A percentile compares a stretch with the other conserved stretches of the same genome.
Evolutionary conservation across 2,888 invertebrate genomes (phyloP).

Genomic region (Tromatobia lineatoria): DNA sequence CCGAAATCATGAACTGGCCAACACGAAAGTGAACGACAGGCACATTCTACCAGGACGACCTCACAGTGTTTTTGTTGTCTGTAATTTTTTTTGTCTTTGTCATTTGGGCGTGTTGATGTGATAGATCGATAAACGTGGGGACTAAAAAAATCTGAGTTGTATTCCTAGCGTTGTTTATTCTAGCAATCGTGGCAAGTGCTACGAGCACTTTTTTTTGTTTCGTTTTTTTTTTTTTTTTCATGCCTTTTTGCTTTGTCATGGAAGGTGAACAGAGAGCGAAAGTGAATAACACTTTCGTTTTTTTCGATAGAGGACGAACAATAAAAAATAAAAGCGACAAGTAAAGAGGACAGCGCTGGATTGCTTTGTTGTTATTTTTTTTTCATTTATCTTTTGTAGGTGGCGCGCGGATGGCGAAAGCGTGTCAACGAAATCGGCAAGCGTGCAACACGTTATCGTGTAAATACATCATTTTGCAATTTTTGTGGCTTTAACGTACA

Average conservation of each 20-base stretch:
- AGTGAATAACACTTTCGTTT: constrained; percentile 79
- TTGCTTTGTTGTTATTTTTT: constrained; percentile 32
- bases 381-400: constrained; percentile 27
- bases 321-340: constrained; percentile 55
- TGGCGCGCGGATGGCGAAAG: constrained; percentile 49
- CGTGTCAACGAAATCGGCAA: constrained; percentile 58
- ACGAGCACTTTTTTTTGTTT: constrained; percentile 32
- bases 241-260: constrained; percentile 52
- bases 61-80: constrained; percentile 49
- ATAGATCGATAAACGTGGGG: constrained; percentile 64
- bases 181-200: constrained; percentile 36
- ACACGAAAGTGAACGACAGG: constrained; percentile 18
- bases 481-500: constrained; percentile 35
- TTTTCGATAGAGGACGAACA: constrained; percentile 59
- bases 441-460: constrained; percentile 51
- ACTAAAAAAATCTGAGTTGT: constrained; percentile 60
- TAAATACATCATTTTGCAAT: constrained; percentile 67
- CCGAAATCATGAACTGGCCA: constrained; percentile 6
- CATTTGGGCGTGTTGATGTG: constrained; percentile 62
- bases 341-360: constrained; percentile 61
- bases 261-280: constrained; percentile 78
- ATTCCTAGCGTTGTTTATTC: constrained; percentile 62
- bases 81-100: constrained; percentile 54
- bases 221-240: constrained; percentile 56
- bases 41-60: constrained; percentile 22